Base-by-base conservation (phyloP, 2,113 vertebrate genomes). In the Choloepus hoffmanni region DNA sequence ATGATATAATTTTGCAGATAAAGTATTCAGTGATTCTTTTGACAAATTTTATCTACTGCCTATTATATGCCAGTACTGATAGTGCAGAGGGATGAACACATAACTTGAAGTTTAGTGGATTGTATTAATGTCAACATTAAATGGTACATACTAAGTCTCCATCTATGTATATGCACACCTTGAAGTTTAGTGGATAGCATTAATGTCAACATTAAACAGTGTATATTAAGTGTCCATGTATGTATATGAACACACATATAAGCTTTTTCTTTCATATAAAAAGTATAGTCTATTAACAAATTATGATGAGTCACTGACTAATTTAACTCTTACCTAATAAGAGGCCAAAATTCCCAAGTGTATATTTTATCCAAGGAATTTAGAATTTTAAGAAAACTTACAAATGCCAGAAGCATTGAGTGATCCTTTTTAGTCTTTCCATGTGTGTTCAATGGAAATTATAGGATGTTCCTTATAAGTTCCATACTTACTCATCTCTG, bases 401-500 rank as follows among this genome's bases (percentile, higher is more conserved):
- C 50, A 92, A 79, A 43, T 33, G 12, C 7, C 50, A 11, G 33
- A 76, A 92, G 19, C 18, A 90, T 62, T 55, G 28, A 73, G 23
- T 79, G 33, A 40, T 62, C 62, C 63, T 79, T 93, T 93, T 50
- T 19, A 84, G 53, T 14, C 18, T 90, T 92, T 78, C 48, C 24
- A 62, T 72, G 50, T 89, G 73, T 72, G 85, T 28, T 89, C 68
- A 94, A 18, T 65, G 50, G 78, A 67, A 45, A 70, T 21, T 14
- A 5, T 10, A 62, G 2, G 88, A 85, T 83, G 67, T 89, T 82
- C 68, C 48, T 96, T 90, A 45, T 86, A 93, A 94, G 48, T 79
- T 82, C 65, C 67, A 95, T 97, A 99, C 99, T 99, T 98, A 99
- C 99, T 99, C 99, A 99, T 99, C 98, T 99, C 99, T 97, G 99